Evolutionary conservation across 2,797 vertebrate genomes (phyloP), one percentile per base, ranked within the genome.

Genomic region (Sebastiscus tertius): DNA sequence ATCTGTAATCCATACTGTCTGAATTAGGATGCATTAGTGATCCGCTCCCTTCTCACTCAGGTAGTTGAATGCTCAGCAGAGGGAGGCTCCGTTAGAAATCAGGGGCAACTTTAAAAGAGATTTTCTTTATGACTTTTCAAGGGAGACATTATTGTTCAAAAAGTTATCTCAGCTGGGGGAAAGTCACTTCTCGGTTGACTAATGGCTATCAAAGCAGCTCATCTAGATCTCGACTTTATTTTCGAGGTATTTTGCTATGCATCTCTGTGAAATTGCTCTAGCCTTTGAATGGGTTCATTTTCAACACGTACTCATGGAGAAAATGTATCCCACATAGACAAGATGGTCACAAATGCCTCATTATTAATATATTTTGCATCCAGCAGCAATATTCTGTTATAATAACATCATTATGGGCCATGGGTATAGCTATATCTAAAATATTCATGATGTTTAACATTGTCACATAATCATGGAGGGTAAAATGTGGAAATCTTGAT

Each of bases 1-100:
- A 92, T 95, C 92, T 91, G 93, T 93, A 95, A 96, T 94, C 94
- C 86, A 95, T 95, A 93, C 87, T 59, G 68, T 91, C 87, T 92
- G 91, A 94, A 91, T 95, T 90, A 94, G 88, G 88, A 88, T 77
- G 87, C 91, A 89, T 94, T 94, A 95, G 88, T 80, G 92, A 91
- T 85, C 82, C 14, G 82, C 86, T 82, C 70, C 62, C 89, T 88
- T 83, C 71, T 87, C 86, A 80, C 80, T 77, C 80, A 80, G 82
- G 78, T 88, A 72, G 72, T 80, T 83, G 77, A 82, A 82, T 34
- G 80, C 86, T 88, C 85, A 81, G 72, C 82, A 64, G 85, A 92
- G 87, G 79, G 83, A 89, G 67, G 75, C 84, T 87, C 78, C 85
- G 87, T 92, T 94, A 84, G 86, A 88, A 91, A 84, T 81, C 72